Conservation (phyloP, 1,140 invertebrate species). For the Camponotus pennsylvanicus region DNA sequence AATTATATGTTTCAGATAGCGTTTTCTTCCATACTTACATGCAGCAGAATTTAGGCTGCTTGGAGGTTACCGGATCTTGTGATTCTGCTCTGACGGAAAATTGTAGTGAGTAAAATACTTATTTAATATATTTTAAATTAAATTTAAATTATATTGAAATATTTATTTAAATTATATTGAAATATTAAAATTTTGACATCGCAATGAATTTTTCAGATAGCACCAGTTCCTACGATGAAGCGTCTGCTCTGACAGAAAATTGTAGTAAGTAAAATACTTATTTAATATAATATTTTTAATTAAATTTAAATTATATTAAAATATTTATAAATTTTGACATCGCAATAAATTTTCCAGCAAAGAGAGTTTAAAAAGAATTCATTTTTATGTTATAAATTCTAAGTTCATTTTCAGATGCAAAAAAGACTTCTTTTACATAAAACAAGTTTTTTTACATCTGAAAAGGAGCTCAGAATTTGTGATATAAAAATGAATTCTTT, state of each 20-base stretch:
- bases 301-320: no score
- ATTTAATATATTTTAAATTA: not conserved
- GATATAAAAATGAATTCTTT: no score
- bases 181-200: not conserved
- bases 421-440: no score
- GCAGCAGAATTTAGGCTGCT: not conserved
- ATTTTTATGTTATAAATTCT: no score
- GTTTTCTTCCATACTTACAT: slow-evolving; percentile 2
- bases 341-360: not conserved
- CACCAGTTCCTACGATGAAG: no score
- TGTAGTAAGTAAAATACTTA: slow-evolving; percentile 6
- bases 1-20: not conserved
- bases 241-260: not conserved
- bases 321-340: not conserved
- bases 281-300: not conserved
- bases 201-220: not conserved
- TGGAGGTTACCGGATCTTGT: not conserved
- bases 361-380: no score
- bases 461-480: no score
- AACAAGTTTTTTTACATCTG: no score
- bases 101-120: slow-evolving; percentile 10
- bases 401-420: no score
- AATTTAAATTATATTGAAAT: no score
- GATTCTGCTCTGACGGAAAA: not conserved
- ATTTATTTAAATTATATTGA: no score